Conservation (phyloP, 2,113 vertebrate genomes). For the Eptesicus fuscus region DNA sequence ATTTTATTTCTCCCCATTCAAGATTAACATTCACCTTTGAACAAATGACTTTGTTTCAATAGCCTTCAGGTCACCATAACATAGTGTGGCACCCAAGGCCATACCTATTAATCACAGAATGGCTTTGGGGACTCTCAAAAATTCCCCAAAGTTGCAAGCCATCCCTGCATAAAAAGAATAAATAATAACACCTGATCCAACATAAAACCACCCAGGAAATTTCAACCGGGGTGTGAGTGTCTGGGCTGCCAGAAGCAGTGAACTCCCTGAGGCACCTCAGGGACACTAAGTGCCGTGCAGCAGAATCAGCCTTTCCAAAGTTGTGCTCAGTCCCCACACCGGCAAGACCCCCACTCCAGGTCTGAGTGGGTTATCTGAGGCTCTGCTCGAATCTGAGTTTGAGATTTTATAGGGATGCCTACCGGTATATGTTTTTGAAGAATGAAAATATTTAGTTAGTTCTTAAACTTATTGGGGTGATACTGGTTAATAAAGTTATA, state of each 20-base stretch:
- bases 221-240: background rate
- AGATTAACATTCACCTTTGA: background rate
- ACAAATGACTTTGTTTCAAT: background rate
- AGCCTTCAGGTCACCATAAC: background rate
- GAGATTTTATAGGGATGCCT: background rate
- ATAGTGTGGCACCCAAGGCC: background rate
- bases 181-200: background rate
- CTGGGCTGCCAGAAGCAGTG: background rate
- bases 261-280: background rate
- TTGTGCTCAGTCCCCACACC: accelerated
- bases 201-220: background rate
- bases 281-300: background rate
- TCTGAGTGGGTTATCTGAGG: background rate
- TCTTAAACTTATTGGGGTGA: background rate
- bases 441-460: background rate
- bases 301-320: background rate
- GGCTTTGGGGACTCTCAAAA: background rate
- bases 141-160: background rate
- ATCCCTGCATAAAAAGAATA: background rate
- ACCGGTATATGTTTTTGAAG: background rate
- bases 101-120: background rate
- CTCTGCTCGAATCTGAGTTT: background rate
- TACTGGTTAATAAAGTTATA: background rate
- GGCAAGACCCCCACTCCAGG: background rate
- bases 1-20: background rate